A percentile compares a stretch with the other conserved stretches of the same genome.
Conservation (phyloP, 2,888 invertebrate species). For the Polydrusus cervinus region DNA sequence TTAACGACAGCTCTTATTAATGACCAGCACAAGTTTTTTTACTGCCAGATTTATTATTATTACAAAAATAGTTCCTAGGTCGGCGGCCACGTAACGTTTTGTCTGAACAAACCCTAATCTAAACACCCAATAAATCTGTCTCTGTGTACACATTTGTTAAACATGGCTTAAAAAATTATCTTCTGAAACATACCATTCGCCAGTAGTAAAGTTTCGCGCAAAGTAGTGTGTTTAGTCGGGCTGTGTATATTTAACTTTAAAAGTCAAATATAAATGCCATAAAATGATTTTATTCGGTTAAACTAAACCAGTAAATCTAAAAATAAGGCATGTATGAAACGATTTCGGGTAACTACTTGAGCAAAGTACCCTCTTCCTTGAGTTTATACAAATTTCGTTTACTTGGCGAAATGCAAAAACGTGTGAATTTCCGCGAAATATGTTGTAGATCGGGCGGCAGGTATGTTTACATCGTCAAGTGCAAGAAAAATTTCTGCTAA, state of each 20-base stretch:
- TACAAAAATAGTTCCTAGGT: constrained; percentile 1
- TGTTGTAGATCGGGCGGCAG: too few relatives aligned
- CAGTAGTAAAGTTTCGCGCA: constrained; percentile 21
- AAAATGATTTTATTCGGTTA: constrained; percentile 49
- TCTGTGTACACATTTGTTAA: constrained; percentile 22
- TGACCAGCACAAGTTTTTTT: background rate
- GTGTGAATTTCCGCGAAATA: background rate
- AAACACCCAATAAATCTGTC: constrained; percentile 27
- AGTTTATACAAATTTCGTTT: constrained; percentile 19
- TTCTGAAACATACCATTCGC: constrained; percentile 21
- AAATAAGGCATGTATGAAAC: constrained; percentile 35
- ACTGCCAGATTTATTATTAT: constrained; percentile 10
- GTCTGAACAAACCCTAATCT: constrained; percentile 17
- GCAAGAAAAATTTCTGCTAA: too few relatives aligned
- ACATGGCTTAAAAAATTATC: constrained; percentile 24
- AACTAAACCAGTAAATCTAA: constrained; percentile 45
- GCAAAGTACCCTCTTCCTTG: constrained; percentile 24
- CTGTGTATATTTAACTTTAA: constrained; percentile 48
- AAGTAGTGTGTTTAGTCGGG: constrained; percentile 25
- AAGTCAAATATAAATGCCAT: constrained; percentile 49
- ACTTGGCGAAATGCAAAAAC: constrained; percentile 3
- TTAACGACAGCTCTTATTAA: background rate
- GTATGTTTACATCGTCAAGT: too few relatives aligned
- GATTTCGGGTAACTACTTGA: constrained; percentile 24
- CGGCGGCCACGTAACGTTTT: background rate